These are phyloP conservation scores for Strix aluco DNA, from an alignment of 2,113 vertebrate species.

Conservation along the genomic window DNA sequence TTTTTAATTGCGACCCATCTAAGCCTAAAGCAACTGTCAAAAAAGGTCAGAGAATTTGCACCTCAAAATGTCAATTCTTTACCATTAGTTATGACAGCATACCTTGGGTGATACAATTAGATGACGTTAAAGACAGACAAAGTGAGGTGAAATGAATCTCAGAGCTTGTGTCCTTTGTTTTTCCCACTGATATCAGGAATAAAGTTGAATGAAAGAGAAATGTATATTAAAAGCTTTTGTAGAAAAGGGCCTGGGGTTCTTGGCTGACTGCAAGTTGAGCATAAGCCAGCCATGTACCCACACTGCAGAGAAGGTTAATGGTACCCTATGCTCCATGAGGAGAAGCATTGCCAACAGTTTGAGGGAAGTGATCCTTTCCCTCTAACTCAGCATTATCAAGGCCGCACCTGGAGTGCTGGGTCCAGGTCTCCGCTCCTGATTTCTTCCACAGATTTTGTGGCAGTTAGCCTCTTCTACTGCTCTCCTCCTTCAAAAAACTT, in stretches of 20 bases:
- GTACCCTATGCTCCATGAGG: background rate
- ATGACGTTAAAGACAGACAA: background rate
- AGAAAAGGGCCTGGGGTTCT: background rate
- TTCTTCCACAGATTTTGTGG: background rate
- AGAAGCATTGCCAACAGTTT: accelerated
- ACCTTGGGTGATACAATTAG: background rate
- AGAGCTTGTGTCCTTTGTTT: background rate
- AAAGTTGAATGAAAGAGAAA: background rate
- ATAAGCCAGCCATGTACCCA: background rate
- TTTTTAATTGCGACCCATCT: background rate
- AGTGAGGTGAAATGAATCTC: background rate
- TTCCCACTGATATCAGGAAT: background rate
- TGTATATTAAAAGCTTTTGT: background rate
- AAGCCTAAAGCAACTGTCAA: background rate
- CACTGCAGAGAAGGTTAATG: background rate
- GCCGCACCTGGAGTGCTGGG: background rate
- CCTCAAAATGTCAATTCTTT: background rate
- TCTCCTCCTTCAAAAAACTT: background rate
- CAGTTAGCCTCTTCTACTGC: background rate
- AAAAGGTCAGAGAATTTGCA: background rate
- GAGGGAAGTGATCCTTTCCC: background rate
- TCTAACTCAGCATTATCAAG: background rate
- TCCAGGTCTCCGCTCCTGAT: background rate
- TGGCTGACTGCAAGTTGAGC: background rate
- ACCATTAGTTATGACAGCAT: background rate